These are phyloP conservation scores for Platycnemis pennipes DNA, from an alignment of 2,888 invertebrate species.

Conservation along the genomic window DNA sequence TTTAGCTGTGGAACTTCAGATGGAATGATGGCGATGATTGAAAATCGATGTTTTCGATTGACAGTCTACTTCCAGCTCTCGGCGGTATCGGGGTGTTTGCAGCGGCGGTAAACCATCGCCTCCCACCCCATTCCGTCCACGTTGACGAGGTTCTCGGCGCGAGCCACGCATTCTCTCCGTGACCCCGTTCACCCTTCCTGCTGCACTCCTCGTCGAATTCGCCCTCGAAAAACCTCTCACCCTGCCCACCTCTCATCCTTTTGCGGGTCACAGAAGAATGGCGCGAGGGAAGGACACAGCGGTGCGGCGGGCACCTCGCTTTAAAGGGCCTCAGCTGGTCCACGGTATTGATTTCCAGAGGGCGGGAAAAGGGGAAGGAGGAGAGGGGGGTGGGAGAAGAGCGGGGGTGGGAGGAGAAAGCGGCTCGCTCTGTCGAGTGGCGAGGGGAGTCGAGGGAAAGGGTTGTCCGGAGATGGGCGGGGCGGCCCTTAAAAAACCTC, in stretches of 20 bases:
- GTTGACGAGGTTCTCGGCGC: no score
- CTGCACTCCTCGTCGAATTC: neutral
- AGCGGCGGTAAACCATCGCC: no score
- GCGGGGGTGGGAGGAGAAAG: neutral
- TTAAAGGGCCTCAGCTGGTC: conserved; percentile 61
- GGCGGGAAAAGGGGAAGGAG: neutral
- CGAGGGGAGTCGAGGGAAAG: neutral
- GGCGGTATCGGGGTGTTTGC: no score
- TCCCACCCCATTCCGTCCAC: no score
- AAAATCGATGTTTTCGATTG: no score
- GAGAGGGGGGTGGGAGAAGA: neutral
- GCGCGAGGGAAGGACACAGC: neutral
- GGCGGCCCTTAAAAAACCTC: conserved; percentile 12
- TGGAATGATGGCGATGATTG: no score
- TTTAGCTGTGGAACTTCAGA: no score
- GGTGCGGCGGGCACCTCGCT: conserved; percentile 31
- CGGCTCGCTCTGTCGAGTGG: neutral
- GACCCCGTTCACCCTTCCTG: neutral
- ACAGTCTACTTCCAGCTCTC: no score
- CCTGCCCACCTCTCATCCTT: neutral
- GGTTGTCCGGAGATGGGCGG: neutral
- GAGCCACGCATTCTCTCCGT: no score
- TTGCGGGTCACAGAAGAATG: conserved; percentile 50
- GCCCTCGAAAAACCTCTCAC: neutral
- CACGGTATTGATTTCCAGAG: conserved; percentile 52